Evolutionary conservation across 23 tunicate species (phyloP).

Genomic region (Styela clava): DNA sequence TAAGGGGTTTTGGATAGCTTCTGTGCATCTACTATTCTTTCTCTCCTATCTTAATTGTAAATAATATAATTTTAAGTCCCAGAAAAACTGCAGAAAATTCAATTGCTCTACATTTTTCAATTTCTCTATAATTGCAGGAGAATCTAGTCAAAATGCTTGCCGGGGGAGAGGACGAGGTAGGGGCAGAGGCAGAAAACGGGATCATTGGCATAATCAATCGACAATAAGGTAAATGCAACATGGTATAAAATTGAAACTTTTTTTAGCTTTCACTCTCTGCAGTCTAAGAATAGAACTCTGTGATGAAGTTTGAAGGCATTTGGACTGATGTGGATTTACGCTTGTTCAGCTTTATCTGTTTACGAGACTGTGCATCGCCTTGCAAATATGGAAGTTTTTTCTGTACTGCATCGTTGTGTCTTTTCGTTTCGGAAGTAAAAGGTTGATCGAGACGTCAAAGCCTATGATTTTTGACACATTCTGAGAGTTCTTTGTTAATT

Average conservation of each 20-base stretch:
- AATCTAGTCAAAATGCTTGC: background rate
- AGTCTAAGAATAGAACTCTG: conserved; percentile 11
- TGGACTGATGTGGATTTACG: conserved; percentile 21
- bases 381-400: conserved; percentile 23
- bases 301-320: conserved; percentile 37
- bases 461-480: background rate
- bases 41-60: no score
- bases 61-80: no score
- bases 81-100: no score
- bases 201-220: conserved; percentile 10
- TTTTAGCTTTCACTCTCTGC: background rate
- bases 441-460: background rate
- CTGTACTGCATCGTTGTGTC: background rate
- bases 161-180: conserved; percentile 12
- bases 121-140: background rate
- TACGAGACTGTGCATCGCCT: background rate
- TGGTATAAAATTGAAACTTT: background rate
- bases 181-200: conserved; percentile 6
- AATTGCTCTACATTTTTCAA: no score
- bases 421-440: background rate
- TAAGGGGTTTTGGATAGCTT: no score
- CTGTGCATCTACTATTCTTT: no score
- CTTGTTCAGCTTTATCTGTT: background rate
- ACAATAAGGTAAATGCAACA: background rate
- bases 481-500: conserved; percentile 5